Evolutionary conservation across 2,888 invertebrate genomes (phyloP), one percentile per base, ranked within the genome.

Genomic region (Yponomeuta plumbellus): DNA sequence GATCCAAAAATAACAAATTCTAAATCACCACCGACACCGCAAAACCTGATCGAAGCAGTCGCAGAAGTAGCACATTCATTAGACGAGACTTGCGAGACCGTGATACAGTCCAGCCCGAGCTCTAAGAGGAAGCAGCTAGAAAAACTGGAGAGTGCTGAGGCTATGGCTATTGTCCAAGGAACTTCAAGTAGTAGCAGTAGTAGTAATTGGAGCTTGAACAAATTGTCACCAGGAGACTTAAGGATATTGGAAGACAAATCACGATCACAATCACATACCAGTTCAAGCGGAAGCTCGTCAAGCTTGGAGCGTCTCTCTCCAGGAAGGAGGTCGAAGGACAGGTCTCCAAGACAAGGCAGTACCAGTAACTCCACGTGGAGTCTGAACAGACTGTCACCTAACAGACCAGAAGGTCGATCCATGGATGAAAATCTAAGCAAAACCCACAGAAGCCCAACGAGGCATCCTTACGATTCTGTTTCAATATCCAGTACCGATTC

Each of bases 21-120:
- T 34, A 34, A 34, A 72, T 74, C 77, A 26, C 75, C 75, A 58
- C 71, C 84, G 1, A 73, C 75, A 44, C 78, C 92, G 0, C 88
- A 90, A 75, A 92, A 83, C 70, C 80, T 94, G 20, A 79, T 95
- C 64, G 94, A 94, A 78, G 94, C 94, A 1, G 94, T 92, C 0
- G 94, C 93, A 0, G 94, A 94, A 63, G 93, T 93, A 0, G 94
- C 94, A 1, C 93, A 92, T 72, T 93, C 94, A 1, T 77, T 94
- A 62, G 95, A 95, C 73, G 94, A 94, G 75, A 93, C 95, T 0
- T 94, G 94, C 22, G 95, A 94, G 76, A 92, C 93, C 44, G 93
- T 94, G 0, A 94, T 94, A 67, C 93, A 93, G 78, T 92, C 92
- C 20, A 93, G 94, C 74, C 93, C 94, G 39, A 81, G 92, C 70